Base-by-base conservation (phyloP, 2,797 vertebrate species). In the Oryzias sinensis region DNA sequence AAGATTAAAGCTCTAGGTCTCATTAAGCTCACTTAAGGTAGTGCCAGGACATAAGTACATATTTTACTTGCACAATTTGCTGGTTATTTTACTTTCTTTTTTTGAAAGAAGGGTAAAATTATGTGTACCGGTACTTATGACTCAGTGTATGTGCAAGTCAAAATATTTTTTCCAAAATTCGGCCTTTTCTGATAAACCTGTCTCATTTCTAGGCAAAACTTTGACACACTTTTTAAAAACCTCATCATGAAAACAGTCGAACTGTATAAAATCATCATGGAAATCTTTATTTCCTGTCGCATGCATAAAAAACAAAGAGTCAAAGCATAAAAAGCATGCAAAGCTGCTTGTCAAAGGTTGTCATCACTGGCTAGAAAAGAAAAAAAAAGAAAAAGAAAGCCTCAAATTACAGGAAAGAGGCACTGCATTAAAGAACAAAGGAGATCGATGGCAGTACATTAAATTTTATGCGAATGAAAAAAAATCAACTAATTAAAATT, bases 401-500 rank as follows among this genome's bases (percentile, higher is more conserved):
- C 82, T 93, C 77, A 78, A 89, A 93, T 93, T 93, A 92, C 92
- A 93, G 92, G 91, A 92, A 92, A 91, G 91, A 90, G 83, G 88
- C 89, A 90, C 90, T 91, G 92, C 91, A 92, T 93, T 93, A 93
- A 93, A 93, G 92, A 92, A 93, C 92, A 93, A 92, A 93, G 85
- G 87, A 88, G 91, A 93, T 93, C 92, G 89, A 93, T 93, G 90
- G 88, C 85, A 92, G 91, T 93, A 92, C 92, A 93, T 93, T 92
- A 92, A 81, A 92, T 92, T 93, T 93, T 92, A 92, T 93, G 92
- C 85, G 90, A 93, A 92, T 91, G 89, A 66, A 88, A 90, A 89
- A 90, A 89, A 90, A 90, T 93, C 91, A 93, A 91, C 91, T 93
- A 93, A 93, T 93, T 93, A 93, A 93, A 93, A 93, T 93, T 92